These are phyloP conservation scores for cattle (Bos taurus) DNA, from an alignment of 2,113 vertebrate species.

Conservation along the genomic window DNA sequence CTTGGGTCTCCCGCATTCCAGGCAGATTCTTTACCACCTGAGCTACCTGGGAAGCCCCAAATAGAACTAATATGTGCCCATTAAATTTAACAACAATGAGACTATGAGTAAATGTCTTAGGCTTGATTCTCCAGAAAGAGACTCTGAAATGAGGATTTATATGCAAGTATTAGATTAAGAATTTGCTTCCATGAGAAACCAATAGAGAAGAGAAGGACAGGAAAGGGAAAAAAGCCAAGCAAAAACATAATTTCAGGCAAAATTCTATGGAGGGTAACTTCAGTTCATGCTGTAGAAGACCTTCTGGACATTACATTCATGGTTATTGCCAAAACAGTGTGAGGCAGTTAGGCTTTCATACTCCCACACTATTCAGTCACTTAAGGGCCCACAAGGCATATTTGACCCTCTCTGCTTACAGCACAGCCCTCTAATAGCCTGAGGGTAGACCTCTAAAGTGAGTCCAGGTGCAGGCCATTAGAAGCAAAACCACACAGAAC, in stretches of 20 bases:
- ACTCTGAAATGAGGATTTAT: background rate
- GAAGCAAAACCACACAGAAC: background rate
- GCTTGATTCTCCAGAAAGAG: background rate
- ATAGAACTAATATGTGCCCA: background rate
- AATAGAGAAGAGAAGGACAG: background rate
- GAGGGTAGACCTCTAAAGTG: background rate
- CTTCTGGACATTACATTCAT: background rate
- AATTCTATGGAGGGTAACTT: background rate
- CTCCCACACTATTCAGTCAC: background rate
- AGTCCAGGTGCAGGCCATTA: background rate
- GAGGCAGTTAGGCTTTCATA: background rate
- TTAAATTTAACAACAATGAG: background rate
- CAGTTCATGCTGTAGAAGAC: background rate
- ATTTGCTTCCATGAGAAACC: background rate
- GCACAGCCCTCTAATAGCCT: background rate
- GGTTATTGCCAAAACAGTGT: background rate
- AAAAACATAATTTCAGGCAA: background rate
- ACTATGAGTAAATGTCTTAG: background rate
- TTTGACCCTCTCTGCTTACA: background rate
- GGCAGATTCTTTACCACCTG: background rate
- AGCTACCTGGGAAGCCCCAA: background rate
- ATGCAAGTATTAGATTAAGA: background rate
- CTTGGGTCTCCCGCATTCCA: background rate
- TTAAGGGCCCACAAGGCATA: background rate
- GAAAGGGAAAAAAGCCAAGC: background rate